These are phyloP conservation scores for Catostylus mosaicus DNA, from an alignment of 30 jellyfish, hydroid and myxozoan genomes.

Conservation along the genomic window DNA sequence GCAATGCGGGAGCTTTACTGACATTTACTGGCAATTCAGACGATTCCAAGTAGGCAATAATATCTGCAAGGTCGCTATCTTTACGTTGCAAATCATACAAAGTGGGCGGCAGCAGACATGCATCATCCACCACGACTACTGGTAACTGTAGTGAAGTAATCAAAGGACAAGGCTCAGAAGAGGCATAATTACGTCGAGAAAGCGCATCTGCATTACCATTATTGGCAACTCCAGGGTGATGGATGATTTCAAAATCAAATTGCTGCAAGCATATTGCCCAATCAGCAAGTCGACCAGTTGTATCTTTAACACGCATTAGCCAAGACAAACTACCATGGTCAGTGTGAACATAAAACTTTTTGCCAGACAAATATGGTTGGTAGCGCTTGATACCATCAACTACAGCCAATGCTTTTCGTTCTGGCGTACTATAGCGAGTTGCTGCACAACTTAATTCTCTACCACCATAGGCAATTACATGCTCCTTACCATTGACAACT, in stretches of 20 bases:
- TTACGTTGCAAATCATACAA: conserved; percentile 14
- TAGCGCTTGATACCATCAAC: conserved; percentile 48
- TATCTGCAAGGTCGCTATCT: conserved; percentile 11
- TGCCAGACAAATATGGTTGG: conserved; percentile 45
- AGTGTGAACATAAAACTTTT: conserved; percentile 14
- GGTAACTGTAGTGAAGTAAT: neutral
- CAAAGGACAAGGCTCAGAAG: neutral
- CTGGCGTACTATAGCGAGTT: conserved; percentile 48
- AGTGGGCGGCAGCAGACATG: neutral
- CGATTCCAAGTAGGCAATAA: conserved; percentile 17
- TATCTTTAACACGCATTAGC: conserved; percentile 48
- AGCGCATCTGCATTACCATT: conserved; percentile 37
- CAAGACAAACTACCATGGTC: conserved; percentile 46
- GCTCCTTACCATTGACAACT: conserved; percentile 12
- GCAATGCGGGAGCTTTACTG: conserved; percentile 21
- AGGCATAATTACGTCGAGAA: conserved; percentile 3
- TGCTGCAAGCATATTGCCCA: conserved; percentile 32
- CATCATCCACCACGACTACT: conserved; percentile 8
- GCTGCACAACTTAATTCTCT: conserved; percentile 28
- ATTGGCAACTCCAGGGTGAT: conserved; percentile 20
- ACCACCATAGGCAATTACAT: too few relatives aligned
- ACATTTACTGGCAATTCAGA: conserved; percentile 3
- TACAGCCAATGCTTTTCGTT: conserved; percentile 61
- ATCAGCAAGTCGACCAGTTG: conserved; percentile 14
- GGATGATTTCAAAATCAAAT: conserved; percentile 43